Evolutionary conservation across 1,140 invertebrate species (phyloP).

Genomic region (Cydia amplana): DNA sequence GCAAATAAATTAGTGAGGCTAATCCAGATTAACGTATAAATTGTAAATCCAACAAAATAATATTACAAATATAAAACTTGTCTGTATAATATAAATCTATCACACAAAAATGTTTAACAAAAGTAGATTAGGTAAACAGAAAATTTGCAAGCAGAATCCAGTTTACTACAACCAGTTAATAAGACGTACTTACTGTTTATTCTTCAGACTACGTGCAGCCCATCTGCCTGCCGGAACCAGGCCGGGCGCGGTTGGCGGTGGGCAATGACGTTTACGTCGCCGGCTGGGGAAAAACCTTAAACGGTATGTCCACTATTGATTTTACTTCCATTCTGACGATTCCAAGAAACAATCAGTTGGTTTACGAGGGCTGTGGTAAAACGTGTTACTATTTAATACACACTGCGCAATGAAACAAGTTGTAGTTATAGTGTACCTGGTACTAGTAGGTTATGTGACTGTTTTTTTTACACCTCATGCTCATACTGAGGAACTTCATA

Average conservation of each 20-base stretch:
- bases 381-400: not conserved
- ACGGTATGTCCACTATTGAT: constrained; percentile 58
- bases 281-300: constrained; percentile 79
- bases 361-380: constrained; percentile 12
- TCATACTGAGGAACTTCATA: no score
- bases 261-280: constrained; percentile 65
- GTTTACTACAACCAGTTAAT: no score
- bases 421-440: not conserved
- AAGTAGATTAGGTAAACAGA: no score
- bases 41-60: no score
- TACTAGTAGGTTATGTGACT: no score
- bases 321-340: constrained; percentile 33
- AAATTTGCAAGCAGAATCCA: no score
- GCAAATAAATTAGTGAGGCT: no score
- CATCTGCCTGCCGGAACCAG: constrained; percentile 80
- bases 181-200: constrained; percentile 1
- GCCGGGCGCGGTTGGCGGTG: constrained; percentile 42
- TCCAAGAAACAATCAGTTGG: constrained; percentile 20
- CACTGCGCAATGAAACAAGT: not conserved
- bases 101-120: no score
- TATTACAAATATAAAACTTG: no score
- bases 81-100: no score
- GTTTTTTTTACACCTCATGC: no score
- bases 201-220: constrained; percentile 79
- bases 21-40: no score